Base-by-base conservation (phyloP, 2,113 vertebrate genomes). In the Empidonax alnorum region DNA sequence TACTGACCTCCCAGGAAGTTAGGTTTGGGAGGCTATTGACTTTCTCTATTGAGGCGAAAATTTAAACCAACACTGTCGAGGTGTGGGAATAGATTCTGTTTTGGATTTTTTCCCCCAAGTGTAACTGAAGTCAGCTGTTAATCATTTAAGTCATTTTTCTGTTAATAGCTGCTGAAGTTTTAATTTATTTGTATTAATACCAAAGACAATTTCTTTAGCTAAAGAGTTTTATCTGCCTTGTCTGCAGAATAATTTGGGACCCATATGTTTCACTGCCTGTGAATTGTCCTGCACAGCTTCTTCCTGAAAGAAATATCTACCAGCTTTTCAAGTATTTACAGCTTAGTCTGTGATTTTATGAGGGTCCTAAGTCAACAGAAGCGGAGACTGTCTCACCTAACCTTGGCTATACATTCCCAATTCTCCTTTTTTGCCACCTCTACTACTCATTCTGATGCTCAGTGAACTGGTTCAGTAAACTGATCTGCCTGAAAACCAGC, bases 261-360 rank as follows among this genome's bases (percentile, higher is more conserved):
- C 2, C 31, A 84, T 3, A 2, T 28, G 30, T 80, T 91, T 87
- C 44, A 42, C 41, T 47, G 2, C 30, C 30, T 79, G 15, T 68
- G 20, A 42, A 42, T 69, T 85, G 31, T 46, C 66, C 46, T 72
- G 52, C 44, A 55, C 14, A 66, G 31, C 7, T 66, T 46, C 53
- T 50, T 89, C 90, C 53, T 82, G 41, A 77, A 90, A 87, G 44
- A 91, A 93, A 69, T 80, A 69, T 33, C 24, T 65, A 79, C n/a
- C 37, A 87, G 11, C 39, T 78, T 89, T 85, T 79, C 78, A 61
- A 91, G 49, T 68, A 58, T 91, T 96, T 95, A 56, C 49, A 76
- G 58, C 78, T 76, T n/a, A 49, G 63, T 22, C 55, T 90, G n/a
- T n/a, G 50, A 39, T 88, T 93, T 96, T 94, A 77, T 19, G 14